phyloP scores from a whole-genome alignment of 1,140 invertebrate genomes.

The Lithobius niger region DNA sequence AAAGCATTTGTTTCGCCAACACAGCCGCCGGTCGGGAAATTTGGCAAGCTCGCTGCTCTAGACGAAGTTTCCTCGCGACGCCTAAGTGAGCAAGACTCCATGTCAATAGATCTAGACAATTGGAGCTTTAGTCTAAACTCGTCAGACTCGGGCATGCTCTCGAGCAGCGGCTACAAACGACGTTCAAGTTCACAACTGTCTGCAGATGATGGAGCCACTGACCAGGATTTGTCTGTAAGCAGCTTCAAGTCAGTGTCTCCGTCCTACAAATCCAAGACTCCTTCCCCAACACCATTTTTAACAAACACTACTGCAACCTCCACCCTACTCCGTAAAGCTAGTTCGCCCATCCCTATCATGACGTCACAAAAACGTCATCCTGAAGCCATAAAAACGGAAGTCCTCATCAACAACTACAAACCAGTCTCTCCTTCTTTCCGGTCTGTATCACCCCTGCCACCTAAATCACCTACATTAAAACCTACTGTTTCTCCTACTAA shows the following conservation, averaged over 20 bases:
- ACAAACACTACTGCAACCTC: conserved; percentile 4
- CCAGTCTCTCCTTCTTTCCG: neutral
- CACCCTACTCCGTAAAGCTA: neutral
- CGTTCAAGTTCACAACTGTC: conserved; percentile 44
- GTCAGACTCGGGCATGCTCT: conserved; percentile 23
- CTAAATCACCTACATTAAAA: conserved; percentile 1
- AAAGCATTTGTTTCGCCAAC: neutral
- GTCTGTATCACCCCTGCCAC: neutral
- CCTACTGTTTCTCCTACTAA: neutral
- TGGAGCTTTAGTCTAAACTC: conserved; percentile 37
- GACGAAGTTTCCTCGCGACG: conserved; percentile 20
- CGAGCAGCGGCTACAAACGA: conserved; percentile 17
- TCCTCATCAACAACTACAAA: neutral
- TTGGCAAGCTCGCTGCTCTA: conserved; percentile 9
- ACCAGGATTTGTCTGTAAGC: conserved; percentile 40
- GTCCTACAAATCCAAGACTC: conserved; percentile 10
- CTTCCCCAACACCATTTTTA: conserved; percentile 10
- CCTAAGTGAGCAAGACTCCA: conserved; percentile 12
- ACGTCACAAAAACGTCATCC: neutral
- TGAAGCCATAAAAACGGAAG: neutral
- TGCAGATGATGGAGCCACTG: conserved; percentile 29
- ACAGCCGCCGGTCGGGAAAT: neutral
- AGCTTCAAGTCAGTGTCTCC: conserved; percentile 22
- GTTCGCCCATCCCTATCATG: conserved; percentile 2
- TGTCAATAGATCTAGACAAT: conserved; percentile 41